Percentiles rank a stretch among this genome's conserved stretches.
phyloP scores from a whole-genome alignment of 2,113 vertebrate genomes.

The Pholis gunnellus region DNA sequence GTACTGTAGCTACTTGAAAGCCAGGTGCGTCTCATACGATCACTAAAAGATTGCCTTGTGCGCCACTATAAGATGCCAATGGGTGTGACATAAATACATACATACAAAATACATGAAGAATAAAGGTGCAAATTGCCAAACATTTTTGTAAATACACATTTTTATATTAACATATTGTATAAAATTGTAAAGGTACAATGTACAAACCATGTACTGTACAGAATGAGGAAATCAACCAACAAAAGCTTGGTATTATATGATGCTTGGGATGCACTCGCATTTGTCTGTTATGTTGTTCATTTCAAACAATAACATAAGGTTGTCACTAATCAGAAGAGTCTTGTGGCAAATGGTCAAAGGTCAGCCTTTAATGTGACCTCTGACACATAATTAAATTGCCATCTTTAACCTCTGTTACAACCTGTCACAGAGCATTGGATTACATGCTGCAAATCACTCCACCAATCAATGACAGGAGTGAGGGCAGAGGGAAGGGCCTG shows the following conservation, averaged over 20 bases:
- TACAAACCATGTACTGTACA: neutral
- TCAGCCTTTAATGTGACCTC: constrained; percentile 81
- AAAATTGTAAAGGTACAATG: neutral
- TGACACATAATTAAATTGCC: constrained; percentile 85
- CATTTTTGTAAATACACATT: neutral
- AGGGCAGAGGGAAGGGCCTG: constrained; percentile 32
- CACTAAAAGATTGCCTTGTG: no score
- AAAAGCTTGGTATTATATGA: neutral
- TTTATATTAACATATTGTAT: neutral
- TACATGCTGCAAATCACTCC: constrained; percentile 78
- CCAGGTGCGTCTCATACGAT: no score
- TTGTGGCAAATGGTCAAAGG: constrained; percentile 66
- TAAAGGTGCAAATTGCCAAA: neutral
- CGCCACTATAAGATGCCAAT: no score
- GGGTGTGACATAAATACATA: neutral
- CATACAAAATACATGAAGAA: neutral
- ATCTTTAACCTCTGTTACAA: constrained; percentile 85
- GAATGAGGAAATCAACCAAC: neutral
- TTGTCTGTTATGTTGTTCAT: constrained; percentile 18
- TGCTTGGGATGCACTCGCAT: neutral
- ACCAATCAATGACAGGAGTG: constrained; percentile 68
- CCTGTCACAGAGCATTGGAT: constrained; percentile 77
- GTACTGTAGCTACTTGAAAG: no score
- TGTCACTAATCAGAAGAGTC: constrained; percentile 65
- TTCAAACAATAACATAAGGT: constrained; percentile 61